Evolutionary conservation across 2,113 vertebrate species (phyloP).

Genomic region (Narcine bancroftii): DNA sequence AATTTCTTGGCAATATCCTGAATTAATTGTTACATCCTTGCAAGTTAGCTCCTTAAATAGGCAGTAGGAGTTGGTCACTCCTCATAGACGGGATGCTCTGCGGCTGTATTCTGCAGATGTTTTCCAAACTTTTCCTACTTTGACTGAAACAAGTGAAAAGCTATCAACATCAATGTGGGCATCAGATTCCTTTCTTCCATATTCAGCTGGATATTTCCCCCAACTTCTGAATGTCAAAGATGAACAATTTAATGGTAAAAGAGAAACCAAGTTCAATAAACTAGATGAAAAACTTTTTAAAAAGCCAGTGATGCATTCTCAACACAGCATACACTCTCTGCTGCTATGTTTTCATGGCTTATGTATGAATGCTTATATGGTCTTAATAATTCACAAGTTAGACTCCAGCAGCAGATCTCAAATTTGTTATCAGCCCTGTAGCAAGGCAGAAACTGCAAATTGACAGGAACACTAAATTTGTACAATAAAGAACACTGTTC

Average conservation of each 20-base stretch:
- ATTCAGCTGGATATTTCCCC: not conserved
- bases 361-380: not conserved
- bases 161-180: not conserved
- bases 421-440: not conserved
- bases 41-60: constrained; percentile 22
- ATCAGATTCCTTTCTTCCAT: not conserved
- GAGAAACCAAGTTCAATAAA: not conserved
- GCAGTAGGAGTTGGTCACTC: not conserved
- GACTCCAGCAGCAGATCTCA: not conserved
- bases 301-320: not conserved
- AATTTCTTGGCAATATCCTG: constrained; percentile 19
- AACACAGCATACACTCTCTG: not conserved
- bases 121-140: constrained; percentile 13
- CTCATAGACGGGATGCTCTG: not conserved
- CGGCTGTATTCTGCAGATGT: not conserved
- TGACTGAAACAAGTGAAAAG: too few species aligned
- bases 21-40: not conserved
- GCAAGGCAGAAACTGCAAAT: not conserved
- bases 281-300: not conserved
- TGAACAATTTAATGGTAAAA: not conserved
- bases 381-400: not conserved
- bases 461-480: not conserved
- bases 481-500: not conserved
- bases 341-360: not conserved
- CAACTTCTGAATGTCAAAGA: not conserved